Percentiles rank a stretch among this genome's conserved stretches.
Conservation (phyloP, 2,113 vertebrate species). For the Leucosticte australis region DNA sequence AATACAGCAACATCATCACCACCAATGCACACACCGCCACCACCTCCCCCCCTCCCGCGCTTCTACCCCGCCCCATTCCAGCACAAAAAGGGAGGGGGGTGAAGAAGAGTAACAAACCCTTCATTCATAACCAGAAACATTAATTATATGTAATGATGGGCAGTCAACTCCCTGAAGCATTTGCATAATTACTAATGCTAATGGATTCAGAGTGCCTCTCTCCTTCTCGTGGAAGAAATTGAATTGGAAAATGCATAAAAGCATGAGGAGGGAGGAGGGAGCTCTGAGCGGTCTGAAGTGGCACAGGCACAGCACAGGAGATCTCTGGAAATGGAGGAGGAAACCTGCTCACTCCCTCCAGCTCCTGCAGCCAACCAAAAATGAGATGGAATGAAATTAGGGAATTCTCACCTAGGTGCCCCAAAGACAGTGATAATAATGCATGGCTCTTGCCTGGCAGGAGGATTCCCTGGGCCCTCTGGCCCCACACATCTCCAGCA, state of each 20-base stretch:
- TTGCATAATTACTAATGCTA: slow-evolving; percentile 70
- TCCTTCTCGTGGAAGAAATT: slow-evolving; percentile 39
- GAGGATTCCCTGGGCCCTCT: neutral
- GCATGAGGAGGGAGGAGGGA: slow-evolving; percentile 15
- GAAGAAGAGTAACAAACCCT: slow-evolving; percentile 26
- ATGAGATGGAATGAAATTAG: neutral
- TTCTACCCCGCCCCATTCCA: neutral
- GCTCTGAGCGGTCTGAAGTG: slow-evolving; percentile 22
- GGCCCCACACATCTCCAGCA: neutral
- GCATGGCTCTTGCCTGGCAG: neutral
- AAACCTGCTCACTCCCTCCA: neutral
- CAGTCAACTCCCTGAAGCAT: slow-evolving; percentile 61
- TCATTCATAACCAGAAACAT: slow-evolving; percentile 60
- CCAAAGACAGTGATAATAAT: neutral
- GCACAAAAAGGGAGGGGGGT: neutral
- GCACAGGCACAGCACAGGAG: neutral
- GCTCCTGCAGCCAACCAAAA: neutral
- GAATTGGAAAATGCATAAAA: slow-evolving; percentile 67
- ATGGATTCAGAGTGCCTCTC: slow-evolving; percentile 54
- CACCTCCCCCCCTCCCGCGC: neutral
- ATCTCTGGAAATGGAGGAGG: neutral
- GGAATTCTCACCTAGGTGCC: neutral
- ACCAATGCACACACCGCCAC: neutral
- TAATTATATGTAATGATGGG: slow-evolving; percentile 70
- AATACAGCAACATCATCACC: slow-evolving; percentile 1